Evolutionary conservation across 2,797 vertebrate species (phyloP), one percentile per base, ranked within the genome.

Genomic region (Salarias fasciatus): DNA sequence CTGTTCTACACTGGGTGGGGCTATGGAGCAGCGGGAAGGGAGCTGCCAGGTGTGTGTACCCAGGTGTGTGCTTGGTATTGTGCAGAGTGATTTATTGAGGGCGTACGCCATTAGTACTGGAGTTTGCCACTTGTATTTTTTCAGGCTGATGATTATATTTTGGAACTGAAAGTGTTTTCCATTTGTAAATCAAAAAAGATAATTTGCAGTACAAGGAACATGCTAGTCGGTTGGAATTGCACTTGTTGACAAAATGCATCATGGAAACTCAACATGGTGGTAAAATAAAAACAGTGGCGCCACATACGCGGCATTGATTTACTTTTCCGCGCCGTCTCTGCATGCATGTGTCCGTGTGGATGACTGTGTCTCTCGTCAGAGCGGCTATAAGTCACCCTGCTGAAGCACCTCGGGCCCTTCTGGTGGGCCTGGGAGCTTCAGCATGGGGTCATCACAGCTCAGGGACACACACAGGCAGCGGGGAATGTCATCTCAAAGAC

Each of bases 401-500:
- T 80, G 82, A 86, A 80, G 74, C 86, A 88, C 88, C 85, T 84
- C 72, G 11, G 88, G 86, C 77, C 78, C 65, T 78, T 71, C 53
- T 84, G 69, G 63, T 65, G 57, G 67, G 75, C 86, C 86, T 77
- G 52, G 67, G 72, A 88, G 82, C 77, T 88, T 69, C 87, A 88
- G 86, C 80, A 77, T 83, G 86, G 82, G 87, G 80, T 89, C 87
- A 84, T 73, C 70, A 63, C 81, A 74, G 82, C 82, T 76, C 72
- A 81, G 72, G 72, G 82, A 89, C 78, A 82, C 46, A 82, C 46
- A 53, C 62, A 79, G 69, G 70, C 69, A 62, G 42, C 13, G 52
- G 56, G 65, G 80, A 90, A 92, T 88, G 89, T 92, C 91, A 90
- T 67, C 64, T 85, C 79, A 92, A 91, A 90, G 88, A 87, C 88